Base-by-base conservation (phyloP, 2,888 invertebrate species). In the Ryuthela nishihirai region DNA sequence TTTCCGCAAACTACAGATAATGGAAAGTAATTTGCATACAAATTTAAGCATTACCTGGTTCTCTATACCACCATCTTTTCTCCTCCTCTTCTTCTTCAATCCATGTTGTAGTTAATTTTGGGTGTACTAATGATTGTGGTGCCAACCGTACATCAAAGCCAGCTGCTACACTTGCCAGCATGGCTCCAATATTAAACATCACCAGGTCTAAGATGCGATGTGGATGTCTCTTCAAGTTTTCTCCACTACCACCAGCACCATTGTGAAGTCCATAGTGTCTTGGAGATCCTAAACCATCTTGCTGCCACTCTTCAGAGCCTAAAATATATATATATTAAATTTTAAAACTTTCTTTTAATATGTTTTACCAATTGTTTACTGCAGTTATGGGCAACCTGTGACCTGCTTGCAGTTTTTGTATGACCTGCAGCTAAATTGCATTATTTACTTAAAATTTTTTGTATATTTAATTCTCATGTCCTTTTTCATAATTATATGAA, bases 121-220 rank as follows among this genome's bases (percentile, higher is more conserved):
- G 89, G 76, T 89, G 89, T 64, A 89, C 78, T 0, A 88, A 86
- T 67, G 87, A 85, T 46, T 88, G 83, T 72, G 91, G 91, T 39
- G 90, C 88, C 74, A 89, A 81, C 70, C 92, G 82, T 47, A 95
- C 86, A 79, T 95, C 94, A 72, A 89, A 93, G 1, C 94, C 95
- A 34, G 89, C 87, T 3, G 88, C 90, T 35, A 95, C 88, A 23
- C 91, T 86, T 3, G 93, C 93, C 70, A 95, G 77, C 77, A 94
- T 81, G 47, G 92, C 87, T 48, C 91, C 91, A 81, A 94, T 89
- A 75, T 92, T 92, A 79, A 88, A 93, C 64, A 95, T 78, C 34
- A 72, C 72, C 35, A 70, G 66, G 85, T 87, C 78, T 82, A 78
- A 76, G 25, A 53, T 44, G 5, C 29, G 34, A 29, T 60, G 54